Evolutionary conservation across 2,888 invertebrate species (phyloP).

Genomic region (Zele albiditarsus): DNA sequence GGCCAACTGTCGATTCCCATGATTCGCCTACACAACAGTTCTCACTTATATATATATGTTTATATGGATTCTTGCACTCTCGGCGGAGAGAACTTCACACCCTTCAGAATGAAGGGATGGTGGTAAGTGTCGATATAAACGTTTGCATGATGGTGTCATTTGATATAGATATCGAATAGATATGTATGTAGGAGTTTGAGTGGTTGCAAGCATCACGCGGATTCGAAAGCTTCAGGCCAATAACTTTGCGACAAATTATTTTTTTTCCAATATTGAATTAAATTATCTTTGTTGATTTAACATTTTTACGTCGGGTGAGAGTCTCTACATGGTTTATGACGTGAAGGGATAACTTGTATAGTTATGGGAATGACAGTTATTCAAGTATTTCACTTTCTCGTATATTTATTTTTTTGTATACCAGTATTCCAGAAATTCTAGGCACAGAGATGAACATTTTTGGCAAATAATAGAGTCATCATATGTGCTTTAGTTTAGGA

Average conservation of each 20-base stretch:
- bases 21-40: slow-evolving; percentile 57
- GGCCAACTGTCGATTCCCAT: slow-evolving; percentile 68
- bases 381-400: too few species aligned
- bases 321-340: background rate
- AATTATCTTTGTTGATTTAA: background rate
- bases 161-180: background rate
- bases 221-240: background rate
- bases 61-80: slow-evolving; percentile 53
- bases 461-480: too few species aligned
- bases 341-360: too few species aligned
- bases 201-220: background rate
- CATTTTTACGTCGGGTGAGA: background rate
- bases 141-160: background rate
- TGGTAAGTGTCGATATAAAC: background rate
- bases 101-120: slow-evolving; percentile 24
- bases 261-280: background rate
- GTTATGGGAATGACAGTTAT: too few species aligned
- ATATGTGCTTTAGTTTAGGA: too few species aligned
- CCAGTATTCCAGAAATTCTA: too few species aligned
- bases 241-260: background rate
- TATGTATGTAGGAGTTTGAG: background rate
- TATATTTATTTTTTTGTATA: too few species aligned
- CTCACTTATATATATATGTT: slow-evolving; percentile 39
- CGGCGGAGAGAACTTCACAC: slow-evolving; percentile 48
- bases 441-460: too few species aligned